phyloP scores from a whole-genome alignment of 2,797 vertebrate genomes.

The Leuciscus waleckii region DNA sequence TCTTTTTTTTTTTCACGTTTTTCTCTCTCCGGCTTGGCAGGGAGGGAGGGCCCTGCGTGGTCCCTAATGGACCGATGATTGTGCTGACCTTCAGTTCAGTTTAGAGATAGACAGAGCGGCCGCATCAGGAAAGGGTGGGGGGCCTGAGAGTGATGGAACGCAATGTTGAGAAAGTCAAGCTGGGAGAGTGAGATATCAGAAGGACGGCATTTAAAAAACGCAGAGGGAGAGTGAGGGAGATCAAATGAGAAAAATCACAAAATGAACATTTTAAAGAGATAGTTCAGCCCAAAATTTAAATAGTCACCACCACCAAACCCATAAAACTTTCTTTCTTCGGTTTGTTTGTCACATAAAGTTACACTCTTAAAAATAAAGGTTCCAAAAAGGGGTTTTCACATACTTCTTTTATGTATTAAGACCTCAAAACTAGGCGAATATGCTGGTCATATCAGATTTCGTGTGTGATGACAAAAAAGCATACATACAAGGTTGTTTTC shows the following conservation, averaged over 20 bases:
- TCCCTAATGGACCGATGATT: conserved; percentile 76
- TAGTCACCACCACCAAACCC: not conserved
- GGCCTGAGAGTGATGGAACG: conserved; percentile 34
- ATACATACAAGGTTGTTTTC: too few species aligned
- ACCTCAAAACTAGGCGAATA: too few species aligned
- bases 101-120: conserved; percentile 58
- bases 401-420: too few species aligned
- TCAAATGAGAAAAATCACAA: conserved; percentile 15
- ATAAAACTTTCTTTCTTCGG: not conserved
- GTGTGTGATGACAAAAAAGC: too few species aligned
- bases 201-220: conserved; percentile 54
- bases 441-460: too few species aligned
- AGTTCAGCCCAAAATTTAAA: not conserved
- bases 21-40: conserved; percentile 41
- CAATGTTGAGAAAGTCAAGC: conserved; percentile 37
- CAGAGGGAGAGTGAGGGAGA: conserved; percentile 58
- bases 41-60: conserved; percentile 59
- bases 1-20: not conserved
- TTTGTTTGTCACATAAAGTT: not conserved
- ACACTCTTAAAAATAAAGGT: not conserved
- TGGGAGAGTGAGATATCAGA: conserved; percentile 55
- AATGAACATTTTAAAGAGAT: conserved; percentile 46
- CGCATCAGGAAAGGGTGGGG: conserved; percentile 14
- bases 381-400: not conserved
- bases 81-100: conserved; percentile 77